These are phyloP conservation scores for Oncopodura yosiiana DNA, from an alignment of 1,140 invertebrate species.

Conservation along the genomic window DNA sequence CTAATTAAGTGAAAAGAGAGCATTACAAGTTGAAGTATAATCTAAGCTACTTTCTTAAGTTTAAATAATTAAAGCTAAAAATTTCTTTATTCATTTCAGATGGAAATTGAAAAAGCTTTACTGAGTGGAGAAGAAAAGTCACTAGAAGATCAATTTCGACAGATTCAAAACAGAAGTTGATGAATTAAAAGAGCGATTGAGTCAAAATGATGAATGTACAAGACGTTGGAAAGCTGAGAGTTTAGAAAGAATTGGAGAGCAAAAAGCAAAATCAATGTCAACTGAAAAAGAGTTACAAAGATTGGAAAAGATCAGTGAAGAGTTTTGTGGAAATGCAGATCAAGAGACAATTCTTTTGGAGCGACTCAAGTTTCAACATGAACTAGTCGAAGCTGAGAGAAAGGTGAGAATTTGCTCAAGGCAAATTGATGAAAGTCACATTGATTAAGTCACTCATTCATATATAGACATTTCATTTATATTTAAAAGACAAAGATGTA, in stretches of 20 bases:
- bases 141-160: constrained; percentile 57
- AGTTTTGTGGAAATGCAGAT: constrained; percentile 37
- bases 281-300: constrained; percentile 33
- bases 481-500: too few relatives aligned
- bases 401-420: constrained; percentile 39
- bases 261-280: constrained; percentile 25
- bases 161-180: constrained; percentile 58
- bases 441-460: neutral
- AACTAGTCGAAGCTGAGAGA: constrained; percentile 47
- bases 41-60: neutral
- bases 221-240: constrained; percentile 22
- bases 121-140: constrained; percentile 69
- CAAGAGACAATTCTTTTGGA: constrained; percentile 51
- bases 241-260: constrained; percentile 20
- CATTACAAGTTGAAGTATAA: neutral
- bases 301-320: constrained; percentile 36
- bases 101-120: constrained; percentile 72
- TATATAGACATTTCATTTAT: too few relatives aligned
- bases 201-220: constrained; percentile 26
- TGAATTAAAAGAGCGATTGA: constrained; percentile 49
- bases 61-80: constrained; percentile 18
- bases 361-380: constrained; percentile 48
- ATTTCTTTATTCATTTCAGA: constrained; percentile 46
- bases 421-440: neutral
- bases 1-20: neutral